phyloP scores from a whole-genome alignment of 2,888 invertebrate genomes.

The Synergus laeviventris region DNA sequence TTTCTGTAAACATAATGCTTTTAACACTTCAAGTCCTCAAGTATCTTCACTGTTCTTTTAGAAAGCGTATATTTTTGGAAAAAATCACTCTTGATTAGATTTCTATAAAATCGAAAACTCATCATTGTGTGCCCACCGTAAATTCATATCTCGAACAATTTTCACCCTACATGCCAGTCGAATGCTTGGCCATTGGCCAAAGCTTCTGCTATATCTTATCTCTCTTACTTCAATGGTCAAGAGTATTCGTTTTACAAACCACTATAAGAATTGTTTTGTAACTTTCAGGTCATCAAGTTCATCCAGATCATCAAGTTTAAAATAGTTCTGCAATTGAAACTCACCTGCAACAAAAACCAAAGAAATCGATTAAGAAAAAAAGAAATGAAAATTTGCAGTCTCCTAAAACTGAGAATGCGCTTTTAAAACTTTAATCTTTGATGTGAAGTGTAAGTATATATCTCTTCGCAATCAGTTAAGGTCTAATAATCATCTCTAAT shows the following conservation, averaged over 20 bases:
- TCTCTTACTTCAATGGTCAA: neutral
- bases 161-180: slow-evolving; percentile 58
- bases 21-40: no score
- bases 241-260: neutral
- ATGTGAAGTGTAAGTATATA: neutral
- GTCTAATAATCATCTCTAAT: neutral
- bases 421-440: no score
- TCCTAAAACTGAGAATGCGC: no score
- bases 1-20: no score
- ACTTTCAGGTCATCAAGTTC: no score
- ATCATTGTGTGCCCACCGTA: slow-evolving; percentile 61
- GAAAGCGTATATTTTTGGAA: neutral
- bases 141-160: slow-evolving; percentile 75
- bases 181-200: slow-evolving; percentile 16
- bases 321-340: neutral
- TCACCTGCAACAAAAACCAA: neutral
- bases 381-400: neutral
- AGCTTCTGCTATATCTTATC: neutral
- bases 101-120: neutral
- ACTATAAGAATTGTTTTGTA: neutral
- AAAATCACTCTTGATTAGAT: slow-evolving; percentile 1
- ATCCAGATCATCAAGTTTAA: neutral
- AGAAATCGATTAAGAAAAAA: neutral
- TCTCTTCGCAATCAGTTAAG: neutral
- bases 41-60: neutral